Evolutionary conservation across 2,888 invertebrate genomes (phyloP).

Genomic region (Pilophorus perplexus): DNA sequence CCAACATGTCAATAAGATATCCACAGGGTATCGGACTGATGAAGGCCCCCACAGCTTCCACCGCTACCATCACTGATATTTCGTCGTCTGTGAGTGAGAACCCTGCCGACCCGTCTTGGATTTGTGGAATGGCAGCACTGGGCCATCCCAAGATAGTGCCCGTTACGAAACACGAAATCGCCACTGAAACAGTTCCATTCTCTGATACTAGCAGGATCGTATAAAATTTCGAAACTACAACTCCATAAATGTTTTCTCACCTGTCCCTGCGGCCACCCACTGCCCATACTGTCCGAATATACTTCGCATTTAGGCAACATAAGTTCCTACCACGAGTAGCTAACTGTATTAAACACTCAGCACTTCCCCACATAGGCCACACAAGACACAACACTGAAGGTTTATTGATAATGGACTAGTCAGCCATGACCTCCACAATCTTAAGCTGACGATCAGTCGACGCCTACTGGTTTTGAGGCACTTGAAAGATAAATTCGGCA

Average conservation of each 20-base stretch:
- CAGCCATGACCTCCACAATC: no score
- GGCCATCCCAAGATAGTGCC: conserved; percentile 46
- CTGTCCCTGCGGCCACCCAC: conserved; percentile 16
- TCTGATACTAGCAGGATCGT: background rate
- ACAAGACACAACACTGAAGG: no score
- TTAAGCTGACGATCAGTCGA: no score
- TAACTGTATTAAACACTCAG: no score
- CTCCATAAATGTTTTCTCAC: conserved; percentile 24
- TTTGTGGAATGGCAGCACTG: conserved; percentile 44
- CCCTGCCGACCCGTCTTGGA: conserved; percentile 41
- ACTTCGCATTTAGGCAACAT: no score
- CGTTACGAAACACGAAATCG: conserved; percentile 32
- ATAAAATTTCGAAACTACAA: no score
- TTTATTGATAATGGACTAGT: no score
- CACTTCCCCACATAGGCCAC: no score
- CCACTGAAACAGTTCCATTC: conserved; percentile 32
- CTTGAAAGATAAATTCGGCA: no score
- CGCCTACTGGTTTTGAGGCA: no score
- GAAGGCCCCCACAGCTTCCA: conserved; percentile 47
- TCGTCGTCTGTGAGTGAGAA: conserved; percentile 43
- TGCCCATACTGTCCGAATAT: conserved; percentile 16
- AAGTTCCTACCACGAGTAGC: no score
- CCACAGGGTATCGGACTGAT: conserved; percentile 54
- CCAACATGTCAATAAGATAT: conserved; percentile 58
- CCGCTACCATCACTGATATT: conserved; percentile 46